Percentiles rank a stretch among this genome's conserved stretches.
These are phyloP conservation scores for Ciconia boyciana DNA, from an alignment of 2,113 vertebrate genomes.

Conservation along the genomic window DNA sequence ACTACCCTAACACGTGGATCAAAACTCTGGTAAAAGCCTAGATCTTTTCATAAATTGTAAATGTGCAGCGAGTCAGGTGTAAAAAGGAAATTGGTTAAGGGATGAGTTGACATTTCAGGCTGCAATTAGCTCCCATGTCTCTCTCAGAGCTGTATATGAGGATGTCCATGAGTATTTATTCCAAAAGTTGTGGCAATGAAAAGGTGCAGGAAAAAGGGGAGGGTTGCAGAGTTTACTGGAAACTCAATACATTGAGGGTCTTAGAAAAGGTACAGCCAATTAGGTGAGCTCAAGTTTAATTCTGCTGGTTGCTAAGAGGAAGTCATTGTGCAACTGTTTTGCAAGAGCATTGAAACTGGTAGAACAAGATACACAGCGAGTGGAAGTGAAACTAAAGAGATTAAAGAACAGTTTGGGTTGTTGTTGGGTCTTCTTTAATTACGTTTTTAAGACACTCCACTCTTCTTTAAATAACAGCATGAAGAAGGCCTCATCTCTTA, in stretches of 20 bases:
- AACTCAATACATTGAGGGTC: neutral
- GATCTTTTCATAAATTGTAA: neutral
- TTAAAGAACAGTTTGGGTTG: conserved; percentile 53
- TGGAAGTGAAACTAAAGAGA: conserved; percentile 55
- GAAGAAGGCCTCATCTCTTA: neutral
- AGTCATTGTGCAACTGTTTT: conserved; percentile 52
- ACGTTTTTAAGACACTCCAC: conserved; percentile 29
- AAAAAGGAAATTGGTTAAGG: neutral
- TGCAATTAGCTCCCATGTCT: neutral
- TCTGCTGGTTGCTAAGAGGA: conserved; percentile 22
- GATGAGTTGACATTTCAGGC: neutral
- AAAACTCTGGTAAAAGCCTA: neutral
- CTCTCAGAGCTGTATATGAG: neutral
- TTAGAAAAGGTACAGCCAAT: neutral
- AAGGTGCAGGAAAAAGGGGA: neutral
- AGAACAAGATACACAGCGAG: conserved; percentile 50
- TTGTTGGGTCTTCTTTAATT: conserved; percentile 60
- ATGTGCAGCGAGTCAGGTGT: neutral
- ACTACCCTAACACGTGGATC: neutral
- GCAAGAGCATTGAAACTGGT: conserved; percentile 53
- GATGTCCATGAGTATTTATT: neutral
- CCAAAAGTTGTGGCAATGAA: neutral
- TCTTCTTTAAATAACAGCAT: conserved; percentile 47
- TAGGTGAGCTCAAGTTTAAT: conserved; percentile 32
- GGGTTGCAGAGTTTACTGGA: neutral